Conservation (phyloP, 2,888 invertebrate species). For the Oligia fasciuncula region DNA sequence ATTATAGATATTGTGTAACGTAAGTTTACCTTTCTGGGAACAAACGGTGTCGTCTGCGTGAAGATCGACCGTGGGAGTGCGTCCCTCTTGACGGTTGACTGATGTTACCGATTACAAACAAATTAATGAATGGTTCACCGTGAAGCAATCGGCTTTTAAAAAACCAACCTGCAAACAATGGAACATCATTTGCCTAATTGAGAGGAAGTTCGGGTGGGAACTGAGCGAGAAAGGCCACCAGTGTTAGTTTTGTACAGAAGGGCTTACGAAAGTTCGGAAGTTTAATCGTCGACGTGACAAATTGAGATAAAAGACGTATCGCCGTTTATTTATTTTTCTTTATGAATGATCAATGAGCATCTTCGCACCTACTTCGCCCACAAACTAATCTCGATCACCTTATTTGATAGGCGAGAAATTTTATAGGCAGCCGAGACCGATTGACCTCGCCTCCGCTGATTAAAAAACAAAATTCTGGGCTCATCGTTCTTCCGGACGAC, state of each 20-base stretch:
- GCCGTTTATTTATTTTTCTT: conserved; percentile 62
- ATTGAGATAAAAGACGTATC: conserved; percentile 68
- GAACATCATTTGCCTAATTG: conserved; percentile 72
- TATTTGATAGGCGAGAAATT: conserved; percentile 75
- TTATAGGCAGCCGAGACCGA: conserved; percentile 75
- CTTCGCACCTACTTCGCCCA: conserved; percentile 75
- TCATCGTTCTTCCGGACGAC: conserved; percentile 79
- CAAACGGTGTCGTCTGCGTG: conserved; percentile 72
- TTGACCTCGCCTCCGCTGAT: conserved; percentile 76
- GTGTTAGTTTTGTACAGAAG: conserved; percentile 54
- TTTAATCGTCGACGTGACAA: conserved; percentile 51
- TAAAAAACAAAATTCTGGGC: conserved; percentile 70
- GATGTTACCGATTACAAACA: conserved; percentile 86
- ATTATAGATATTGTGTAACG: conserved; percentile 75
- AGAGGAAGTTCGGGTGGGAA: conserved; percentile 65
- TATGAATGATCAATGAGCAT: conserved; percentile 73
- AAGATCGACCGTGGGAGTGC: conserved; percentile 82
- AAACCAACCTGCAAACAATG: conserved; percentile 71
- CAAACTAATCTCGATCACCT: conserved; percentile 68
- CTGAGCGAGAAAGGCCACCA: conserved; percentile 60
- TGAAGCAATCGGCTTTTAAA: conserved; percentile 73
- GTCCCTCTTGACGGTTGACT: conserved; percentile 84
- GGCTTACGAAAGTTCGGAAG: conserved; percentile 59
- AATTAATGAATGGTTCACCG: conserved; percentile 78
- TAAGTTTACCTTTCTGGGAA: conserved; percentile 76